These are phyloP conservation scores for Lemur catta DNA, from an alignment of 2,797 vertebrate genomes.

Conservation along the genomic window DNA sequence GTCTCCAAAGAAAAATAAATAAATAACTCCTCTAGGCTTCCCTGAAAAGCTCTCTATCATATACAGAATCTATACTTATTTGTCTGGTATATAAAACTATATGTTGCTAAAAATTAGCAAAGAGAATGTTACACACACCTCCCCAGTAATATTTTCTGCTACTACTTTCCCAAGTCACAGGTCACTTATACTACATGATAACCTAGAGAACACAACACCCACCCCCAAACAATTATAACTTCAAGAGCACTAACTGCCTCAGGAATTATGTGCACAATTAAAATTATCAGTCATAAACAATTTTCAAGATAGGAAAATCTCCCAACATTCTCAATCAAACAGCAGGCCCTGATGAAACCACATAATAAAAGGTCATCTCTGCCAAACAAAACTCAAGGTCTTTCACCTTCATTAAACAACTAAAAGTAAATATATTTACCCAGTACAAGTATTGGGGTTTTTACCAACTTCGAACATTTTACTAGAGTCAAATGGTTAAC, in stretches of 20 bases:
- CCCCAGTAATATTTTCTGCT: not conserved
- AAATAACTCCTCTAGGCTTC: not conserved
- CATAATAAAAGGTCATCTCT: conserved; percentile 71
- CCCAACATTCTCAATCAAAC: conserved; percentile 56
- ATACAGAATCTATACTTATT: not conserved
- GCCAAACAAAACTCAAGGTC: conserved; percentile 78
- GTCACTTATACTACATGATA: not conserved
- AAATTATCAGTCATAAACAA: conserved; percentile 14
- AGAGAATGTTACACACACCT: not conserved
- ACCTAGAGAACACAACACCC: not conserved
- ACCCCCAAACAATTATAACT: not conserved
- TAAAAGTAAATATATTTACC: conserved; percentile 69
- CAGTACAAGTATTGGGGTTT: conserved; percentile 64
- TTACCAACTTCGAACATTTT: conserved; percentile 49
- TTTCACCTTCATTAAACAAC: conserved; percentile 74
- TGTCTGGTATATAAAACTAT: not conserved
- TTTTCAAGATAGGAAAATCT: not conserved
- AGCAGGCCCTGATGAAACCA: conserved; percentile 68
- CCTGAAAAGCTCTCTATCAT: not conserved
- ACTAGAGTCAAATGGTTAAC: conserved; percentile 53
- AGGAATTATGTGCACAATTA: conserved; percentile 29
- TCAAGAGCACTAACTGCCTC: not conserved
- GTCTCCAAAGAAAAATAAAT: no score
- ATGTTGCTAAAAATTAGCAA: not conserved
- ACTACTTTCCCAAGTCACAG: not conserved